phyloP scores from a whole-genome alignment of 2,888 invertebrate species.

The Drosophila neonasuta region DNA sequence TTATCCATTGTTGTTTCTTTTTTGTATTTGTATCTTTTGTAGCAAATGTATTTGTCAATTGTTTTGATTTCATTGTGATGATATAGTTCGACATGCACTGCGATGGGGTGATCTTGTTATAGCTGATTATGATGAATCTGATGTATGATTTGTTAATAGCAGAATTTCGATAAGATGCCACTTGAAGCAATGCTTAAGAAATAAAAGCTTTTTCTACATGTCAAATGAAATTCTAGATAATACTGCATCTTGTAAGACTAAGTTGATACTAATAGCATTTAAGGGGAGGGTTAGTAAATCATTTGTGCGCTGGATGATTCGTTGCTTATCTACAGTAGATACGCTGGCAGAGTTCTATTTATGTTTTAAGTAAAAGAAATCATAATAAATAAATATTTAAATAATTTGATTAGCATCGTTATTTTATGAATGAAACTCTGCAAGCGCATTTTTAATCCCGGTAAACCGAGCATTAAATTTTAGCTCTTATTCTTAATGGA shows the following conservation, averaged over 20 bases:
- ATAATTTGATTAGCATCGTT: too few species aligned
- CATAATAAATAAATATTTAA: too few species aligned
- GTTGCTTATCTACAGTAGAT: not conserved
- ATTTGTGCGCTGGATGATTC: conserved; percentile 31
- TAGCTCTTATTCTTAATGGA: not conserved
- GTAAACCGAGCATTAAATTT: conserved; percentile 6
- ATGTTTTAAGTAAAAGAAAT: too few species aligned
- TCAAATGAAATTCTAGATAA: conserved; percentile 10
- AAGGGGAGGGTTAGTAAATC: not conserved
- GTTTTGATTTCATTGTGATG: conserved; percentile 7
- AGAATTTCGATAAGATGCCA: not conserved
- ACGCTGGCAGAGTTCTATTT: conserved; percentile 7
- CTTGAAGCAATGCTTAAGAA: conserved; percentile 6
- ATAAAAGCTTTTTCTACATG: conserved; percentile 26
- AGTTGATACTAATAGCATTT: conserved; percentile 19
- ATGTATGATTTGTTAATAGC: conserved; percentile 9
- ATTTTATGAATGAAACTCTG: conserved; percentile 19
- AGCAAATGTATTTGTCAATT: not conserved
- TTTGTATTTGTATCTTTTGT: not conserved
- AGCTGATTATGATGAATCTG: conserved; percentile 23
- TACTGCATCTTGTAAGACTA: conserved; percentile 4
- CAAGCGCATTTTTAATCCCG: conserved; percentile 20
- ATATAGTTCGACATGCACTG: conserved; percentile 27
- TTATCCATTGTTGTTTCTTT: not conserved
- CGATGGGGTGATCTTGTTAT: conserved; percentile 1